Percentiles rank a stretch among this genome's conserved stretches.
Conservation (phyloP, 2,113 vertebrate species). For the Calyptommatus sinebrachiatus region DNA sequence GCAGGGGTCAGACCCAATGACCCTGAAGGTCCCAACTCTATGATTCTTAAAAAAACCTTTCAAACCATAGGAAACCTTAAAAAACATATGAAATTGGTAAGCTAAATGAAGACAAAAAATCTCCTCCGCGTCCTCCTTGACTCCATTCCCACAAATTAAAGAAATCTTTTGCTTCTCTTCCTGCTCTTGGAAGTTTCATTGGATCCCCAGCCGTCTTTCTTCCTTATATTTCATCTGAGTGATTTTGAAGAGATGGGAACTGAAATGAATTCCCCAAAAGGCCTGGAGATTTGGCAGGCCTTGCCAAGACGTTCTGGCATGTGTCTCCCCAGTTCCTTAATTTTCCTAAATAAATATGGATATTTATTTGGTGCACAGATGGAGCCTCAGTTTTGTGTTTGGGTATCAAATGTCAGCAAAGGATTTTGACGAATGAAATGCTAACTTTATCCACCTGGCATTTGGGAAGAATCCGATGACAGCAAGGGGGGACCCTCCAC, state of each 20-base stretch:
- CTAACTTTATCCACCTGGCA: neutral
- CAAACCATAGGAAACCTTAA: too few relatives aligned
- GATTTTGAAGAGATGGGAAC: neutral
- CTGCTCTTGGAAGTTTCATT: neutral
- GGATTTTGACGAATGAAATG: constrained; percentile 13
- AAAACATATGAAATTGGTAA: too few relatives aligned
- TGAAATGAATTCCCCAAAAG: neutral
- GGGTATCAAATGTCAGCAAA: constrained; percentile 10
- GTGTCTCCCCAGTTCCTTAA: neutral
- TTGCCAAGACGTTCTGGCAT: neutral
- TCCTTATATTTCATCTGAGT: neutral
- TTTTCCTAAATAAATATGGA: constrained; percentile 27
- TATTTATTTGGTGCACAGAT: too few relatives aligned
- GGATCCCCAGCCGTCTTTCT: neutral
- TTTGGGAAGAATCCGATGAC: neutral
- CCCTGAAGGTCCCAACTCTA: too few relatives aligned
- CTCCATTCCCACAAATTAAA: neutral
- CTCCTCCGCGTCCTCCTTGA: neutral
- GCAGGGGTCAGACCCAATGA: too few relatives aligned
- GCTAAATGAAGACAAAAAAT: too few relatives aligned
- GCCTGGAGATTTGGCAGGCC: neutral
- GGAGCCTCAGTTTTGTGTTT: too few relatives aligned
- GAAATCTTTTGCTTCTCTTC: neutral
- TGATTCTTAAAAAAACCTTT: too few relatives aligned
- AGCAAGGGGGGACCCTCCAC: neutral